Evolutionary conservation across 2,888 invertebrate genomes (phyloP).

Genomic region (Mechanitis mazaeus): DNA sequence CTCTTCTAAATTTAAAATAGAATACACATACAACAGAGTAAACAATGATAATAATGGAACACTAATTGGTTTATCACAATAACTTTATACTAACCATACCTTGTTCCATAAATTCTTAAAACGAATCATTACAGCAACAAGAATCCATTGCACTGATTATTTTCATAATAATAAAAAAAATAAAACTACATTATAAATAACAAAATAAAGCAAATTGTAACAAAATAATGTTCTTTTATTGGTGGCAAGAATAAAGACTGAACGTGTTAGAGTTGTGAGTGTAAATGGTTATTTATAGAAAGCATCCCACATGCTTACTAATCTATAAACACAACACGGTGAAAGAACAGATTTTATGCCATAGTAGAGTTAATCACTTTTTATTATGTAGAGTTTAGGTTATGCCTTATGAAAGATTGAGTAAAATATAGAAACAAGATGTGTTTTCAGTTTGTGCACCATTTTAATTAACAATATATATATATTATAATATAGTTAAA

Average conservation of each 20-base stretch:
- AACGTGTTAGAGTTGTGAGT: slow-evolving; percentile 37
- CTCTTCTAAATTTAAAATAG: not conserved
- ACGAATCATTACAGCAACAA: slow-evolving; percentile 50
- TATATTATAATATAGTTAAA: too few species aligned
- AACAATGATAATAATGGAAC: not conserved
- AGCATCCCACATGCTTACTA: slow-evolving; percentile 54
- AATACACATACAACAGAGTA: not conserved
- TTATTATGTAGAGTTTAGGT: slow-evolving; percentile 5
- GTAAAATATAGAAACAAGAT: not conserved
- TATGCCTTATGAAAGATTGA: too few species aligned
- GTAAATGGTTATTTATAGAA: slow-evolving; percentile 65
- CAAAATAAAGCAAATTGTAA: slow-evolving; percentile 18
- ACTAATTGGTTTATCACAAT: slow-evolving; percentile 17
- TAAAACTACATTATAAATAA: slow-evolving; percentile 10
- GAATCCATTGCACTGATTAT: slow-evolving; percentile 37
- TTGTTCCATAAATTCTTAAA: slow-evolving; percentile 54
- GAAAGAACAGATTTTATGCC: slow-evolving; percentile 24
- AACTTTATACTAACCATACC: slow-evolving; percentile 35
- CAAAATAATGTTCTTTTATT: slow-evolving; percentile 13
- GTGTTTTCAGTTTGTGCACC: too few species aligned
- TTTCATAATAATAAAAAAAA: slow-evolving; percentile 30
- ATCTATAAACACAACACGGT: slow-evolving; percentile 30
- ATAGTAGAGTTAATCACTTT: slow-evolving; percentile 14
- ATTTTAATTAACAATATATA: too few species aligned
- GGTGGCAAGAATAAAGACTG: slow-evolving; percentile 25